Evolutionary conservation across 2,113 vertebrate genomes (phyloP).

Genomic region (Trematocara variabile): DNA sequence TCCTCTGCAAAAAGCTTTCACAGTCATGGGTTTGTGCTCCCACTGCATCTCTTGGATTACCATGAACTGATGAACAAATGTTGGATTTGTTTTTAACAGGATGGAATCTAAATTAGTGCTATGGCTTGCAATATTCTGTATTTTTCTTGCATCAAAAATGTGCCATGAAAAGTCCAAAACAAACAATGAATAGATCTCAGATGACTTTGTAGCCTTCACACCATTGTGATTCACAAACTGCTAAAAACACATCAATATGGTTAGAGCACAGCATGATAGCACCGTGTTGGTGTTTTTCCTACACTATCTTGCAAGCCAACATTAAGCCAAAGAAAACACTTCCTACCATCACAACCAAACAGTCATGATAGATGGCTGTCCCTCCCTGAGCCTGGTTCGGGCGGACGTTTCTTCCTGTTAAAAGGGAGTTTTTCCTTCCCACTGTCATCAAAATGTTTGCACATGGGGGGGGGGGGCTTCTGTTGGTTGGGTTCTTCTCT

Average conservation of each 20-base stretch:
- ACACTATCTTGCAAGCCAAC: not conserved
- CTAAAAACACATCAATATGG: not conserved
- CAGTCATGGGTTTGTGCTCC: not conserved
- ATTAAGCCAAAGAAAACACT: not conserved
- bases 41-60: not conserved
- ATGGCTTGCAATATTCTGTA: not conserved
- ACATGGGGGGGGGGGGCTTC: not conserved
- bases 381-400: not conserved
- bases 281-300: not conserved
- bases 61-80: not conserved
- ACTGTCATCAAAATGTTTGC: not conserved
- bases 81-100: rapidly evolving
- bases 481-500: too few relatives aligned
- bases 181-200: not conserved
- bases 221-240: not conserved
- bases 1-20: not conserved
- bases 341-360: not conserved
- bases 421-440: not conserved
- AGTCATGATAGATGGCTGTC: not conserved
- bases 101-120: not conserved
- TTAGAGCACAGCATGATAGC: not conserved
- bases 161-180: not conserved
- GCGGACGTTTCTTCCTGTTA: not conserved
- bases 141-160: not conserved
- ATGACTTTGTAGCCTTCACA: not conserved